Percentiles rank a stretch among this genome's conserved stretches.
Evolutionary conservation across 1,140 invertebrate species (phyloP).

Genomic region (Brachystomella parvula): DNA sequence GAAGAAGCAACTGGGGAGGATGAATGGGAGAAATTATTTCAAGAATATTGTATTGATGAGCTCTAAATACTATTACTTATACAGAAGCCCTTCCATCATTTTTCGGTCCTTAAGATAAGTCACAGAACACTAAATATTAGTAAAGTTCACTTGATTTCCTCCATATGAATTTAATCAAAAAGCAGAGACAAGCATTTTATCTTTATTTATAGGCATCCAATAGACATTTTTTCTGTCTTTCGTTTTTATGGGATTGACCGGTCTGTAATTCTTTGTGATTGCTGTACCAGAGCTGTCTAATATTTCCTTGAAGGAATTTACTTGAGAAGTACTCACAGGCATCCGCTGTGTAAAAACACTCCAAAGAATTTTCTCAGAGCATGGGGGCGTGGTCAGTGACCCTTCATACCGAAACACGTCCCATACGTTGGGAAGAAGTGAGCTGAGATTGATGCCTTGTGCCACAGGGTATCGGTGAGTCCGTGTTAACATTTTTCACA

Average conservation of each 20-base stretch:
- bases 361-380: conserved; percentile 7
- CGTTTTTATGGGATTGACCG: not conserved
- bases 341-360: conserved; percentile 11
- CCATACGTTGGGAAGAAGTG: not conserved
- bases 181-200: not conserved
- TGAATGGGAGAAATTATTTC: too few species aligned
- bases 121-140: too few species aligned
- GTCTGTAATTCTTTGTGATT: not conserved
- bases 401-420: not conserved
- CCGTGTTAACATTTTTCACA: not conserved
- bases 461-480: too few species aligned
- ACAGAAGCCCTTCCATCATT: too few species aligned
- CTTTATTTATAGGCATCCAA: conserved; percentile 8
- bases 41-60: too few species aligned
- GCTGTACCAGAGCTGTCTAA: not conserved
- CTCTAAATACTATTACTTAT: too few species aligned
- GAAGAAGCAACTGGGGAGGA: too few species aligned
- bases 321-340: not conserved
- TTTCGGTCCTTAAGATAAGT: too few species aligned
- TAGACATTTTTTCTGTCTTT: not conserved
- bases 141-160: too few species aligned
- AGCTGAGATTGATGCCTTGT: not conserved
- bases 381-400: conserved; percentile 1
- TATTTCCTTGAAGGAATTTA: not conserved
- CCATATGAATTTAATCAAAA: not conserved